These are phyloP conservation scores for Dolichallabes microphthalmus DNA, from an alignment of 2,113 vertebrate species.

Conservation along the genomic window DNA sequence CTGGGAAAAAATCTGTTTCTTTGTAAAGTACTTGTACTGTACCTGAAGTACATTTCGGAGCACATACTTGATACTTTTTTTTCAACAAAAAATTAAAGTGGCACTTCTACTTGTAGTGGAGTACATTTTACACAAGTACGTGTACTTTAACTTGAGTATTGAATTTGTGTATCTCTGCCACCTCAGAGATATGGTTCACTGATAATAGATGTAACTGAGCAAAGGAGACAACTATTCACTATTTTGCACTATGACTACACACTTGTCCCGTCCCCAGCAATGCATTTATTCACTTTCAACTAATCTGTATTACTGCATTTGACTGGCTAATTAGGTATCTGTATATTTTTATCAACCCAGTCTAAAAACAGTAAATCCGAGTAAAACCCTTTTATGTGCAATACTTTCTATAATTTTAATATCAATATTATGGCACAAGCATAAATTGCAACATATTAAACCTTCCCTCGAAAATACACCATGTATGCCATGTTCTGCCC, in stretches of 20 bases:
- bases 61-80: no score
- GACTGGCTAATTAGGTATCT: background rate
- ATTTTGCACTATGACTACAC: background rate
- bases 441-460: background rate
- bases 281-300: background rate
- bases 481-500: background rate
- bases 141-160: no score
- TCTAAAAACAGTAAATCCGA: no score
- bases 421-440: background rate
- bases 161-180: no score
- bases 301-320: background rate
- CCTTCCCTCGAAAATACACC: background rate
- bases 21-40: no score
- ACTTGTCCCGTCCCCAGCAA: background rate
- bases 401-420: background rate
- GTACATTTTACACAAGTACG: no score
- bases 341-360: background rate
- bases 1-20: no score
- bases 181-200: background rate
- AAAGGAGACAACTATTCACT: background rate
- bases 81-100: no score
- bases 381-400: background rate
- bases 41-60: no score
- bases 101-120: no score
- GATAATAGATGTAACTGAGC: background rate